Base-by-base conservation (phyloP, 1,140 invertebrate genomes). In the Chlorops oryzae region DNA sequence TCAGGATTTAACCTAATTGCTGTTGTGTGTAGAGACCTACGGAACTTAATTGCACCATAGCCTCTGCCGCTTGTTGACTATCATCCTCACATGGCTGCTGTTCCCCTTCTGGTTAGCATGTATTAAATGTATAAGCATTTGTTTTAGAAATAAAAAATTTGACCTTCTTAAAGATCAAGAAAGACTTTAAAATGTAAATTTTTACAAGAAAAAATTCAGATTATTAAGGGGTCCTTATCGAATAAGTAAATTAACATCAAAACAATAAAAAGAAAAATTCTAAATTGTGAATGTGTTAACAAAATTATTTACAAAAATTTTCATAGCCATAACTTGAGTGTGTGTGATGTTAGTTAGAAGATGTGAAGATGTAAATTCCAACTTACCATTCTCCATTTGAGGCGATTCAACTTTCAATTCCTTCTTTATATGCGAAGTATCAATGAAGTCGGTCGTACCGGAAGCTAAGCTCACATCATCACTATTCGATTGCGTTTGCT, bases 1-100 rank as follows among this genome's bases (percentile, higher is more conserved):
- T 37, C 13, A 25, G 47, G 65, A 65, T 50, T 51, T 22, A 65
- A 66, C 62, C 61, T 65, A 78, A 76, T 60, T 77, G 77, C 50
- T 79, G 78, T 52, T 78, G 78, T 56, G 78, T 74, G 65, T 85
- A 86, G 68, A 80, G 85, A 25, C 83, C 81, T 58, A 84, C 78
- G 55, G 86, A 85, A 34, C 86, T 81, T 28, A 92, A 75, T 62
- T 90, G 87, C 15, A 92, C 85, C 87, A 90, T 88, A 9, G 87
- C 86, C 73, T 88, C 86, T 10, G 86, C 85, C 4, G 81, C 87
- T 66, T 90, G 87, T 67, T 89, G 87, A 72, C 82, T 85, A 59
- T 85, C 83, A 63, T 88, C 84, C 55, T 86, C 76, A 42, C 78
- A 74, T 41, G 75, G 74, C 52, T 79, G 78, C 37, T 78, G 78